These are phyloP conservation scores for Synanthedon andrenaeformis DNA, from an alignment of 2,888 invertebrate genomes.

Conservation along the genomic window DNA sequence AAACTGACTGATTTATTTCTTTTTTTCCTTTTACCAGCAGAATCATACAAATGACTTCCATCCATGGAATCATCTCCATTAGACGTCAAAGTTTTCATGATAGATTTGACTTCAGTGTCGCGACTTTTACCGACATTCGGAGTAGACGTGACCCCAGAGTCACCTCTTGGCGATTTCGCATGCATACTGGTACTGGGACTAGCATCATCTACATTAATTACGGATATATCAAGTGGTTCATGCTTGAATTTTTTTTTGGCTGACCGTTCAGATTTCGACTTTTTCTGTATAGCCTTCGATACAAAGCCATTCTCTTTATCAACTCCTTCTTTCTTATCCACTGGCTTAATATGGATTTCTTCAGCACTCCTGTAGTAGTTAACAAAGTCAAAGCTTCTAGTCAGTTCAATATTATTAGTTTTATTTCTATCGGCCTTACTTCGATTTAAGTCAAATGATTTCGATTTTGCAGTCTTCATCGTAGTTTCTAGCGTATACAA, in stretches of 20 bases:
- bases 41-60: conserved; percentile 8
- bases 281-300: conserved; percentile 11
- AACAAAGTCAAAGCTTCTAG: conserved; percentile 35
- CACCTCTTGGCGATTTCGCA: conserved; percentile 12
- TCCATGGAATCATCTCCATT: conserved; percentile 18
- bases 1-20: conserved; percentile 58
- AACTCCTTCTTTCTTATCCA: conserved; percentile 16
- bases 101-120: conserved; percentile 30
- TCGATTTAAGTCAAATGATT: conserved; percentile 23
- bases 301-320: conserved; percentile 11
- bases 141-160: conserved; percentile 28
- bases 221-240: conserved; percentile 20
- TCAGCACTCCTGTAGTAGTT: conserved; percentile 35
- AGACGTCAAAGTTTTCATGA: conserved; percentile 28
- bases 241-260: conserved; percentile 23
- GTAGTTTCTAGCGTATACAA: neutral
- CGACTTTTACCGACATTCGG: conserved; percentile 16
- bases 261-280: conserved; percentile 18
- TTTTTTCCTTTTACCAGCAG: conserved; percentile 37
- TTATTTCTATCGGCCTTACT: conserved; percentile 15
- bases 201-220: conserved; percentile 26
- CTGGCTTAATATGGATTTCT: conserved; percentile 23
- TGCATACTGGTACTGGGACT: conserved; percentile 12
- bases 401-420: conserved; percentile 9
- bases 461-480: conserved; percentile 32